Percentiles rank a stretch among this genome's conserved stretches.
Conservation (phyloP, 2,797 vertebrate species). For the Cottoperca gobio region DNA sequence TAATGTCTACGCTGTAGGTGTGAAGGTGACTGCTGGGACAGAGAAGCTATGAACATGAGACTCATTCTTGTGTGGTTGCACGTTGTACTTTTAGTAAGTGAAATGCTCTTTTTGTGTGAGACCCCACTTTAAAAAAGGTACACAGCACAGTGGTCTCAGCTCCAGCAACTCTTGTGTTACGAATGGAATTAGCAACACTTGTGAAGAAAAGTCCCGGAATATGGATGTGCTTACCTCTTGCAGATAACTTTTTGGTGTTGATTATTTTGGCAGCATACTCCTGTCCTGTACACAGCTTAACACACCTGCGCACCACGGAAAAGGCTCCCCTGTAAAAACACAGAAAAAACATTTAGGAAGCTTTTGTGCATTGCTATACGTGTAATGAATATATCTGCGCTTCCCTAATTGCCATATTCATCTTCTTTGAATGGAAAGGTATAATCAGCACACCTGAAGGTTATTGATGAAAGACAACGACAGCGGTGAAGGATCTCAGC, state of each 20-base stretch:
- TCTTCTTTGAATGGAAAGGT: background rate
- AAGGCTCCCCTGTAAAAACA: constrained; percentile 91
- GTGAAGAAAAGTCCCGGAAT: background rate
- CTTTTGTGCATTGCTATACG: background rate
- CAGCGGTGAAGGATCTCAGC: background rate
- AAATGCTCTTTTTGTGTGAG: background rate
- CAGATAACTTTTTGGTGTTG: constrained; percentile 98
- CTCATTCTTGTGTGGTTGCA: background rate
- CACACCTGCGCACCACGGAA: constrained; percentile 96
- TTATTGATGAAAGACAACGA: constrained; percentile 1
- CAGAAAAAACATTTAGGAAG: constrained; percentile 1
- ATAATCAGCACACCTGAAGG: constrained; percentile 5
- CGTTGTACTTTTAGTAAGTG: background rate
- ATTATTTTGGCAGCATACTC: constrained; percentile 98
- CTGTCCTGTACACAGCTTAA: constrained; percentile 96
- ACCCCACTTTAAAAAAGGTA: too few species aligned
- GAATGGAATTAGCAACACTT: background rate
- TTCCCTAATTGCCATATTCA: background rate
- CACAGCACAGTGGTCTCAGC: too few species aligned
- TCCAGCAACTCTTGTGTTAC: background rate
- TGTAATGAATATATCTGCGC: background rate
- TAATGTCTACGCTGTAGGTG: constrained; percentile 46
- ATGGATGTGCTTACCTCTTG: constrained; percentile 89
- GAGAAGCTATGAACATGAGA: constrained; percentile 35
- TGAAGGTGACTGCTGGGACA: constrained; percentile 34